phyloP scores from a whole-genome alignment of 2,888 invertebrate genomes.

The Brenthis hecate region DNA sequence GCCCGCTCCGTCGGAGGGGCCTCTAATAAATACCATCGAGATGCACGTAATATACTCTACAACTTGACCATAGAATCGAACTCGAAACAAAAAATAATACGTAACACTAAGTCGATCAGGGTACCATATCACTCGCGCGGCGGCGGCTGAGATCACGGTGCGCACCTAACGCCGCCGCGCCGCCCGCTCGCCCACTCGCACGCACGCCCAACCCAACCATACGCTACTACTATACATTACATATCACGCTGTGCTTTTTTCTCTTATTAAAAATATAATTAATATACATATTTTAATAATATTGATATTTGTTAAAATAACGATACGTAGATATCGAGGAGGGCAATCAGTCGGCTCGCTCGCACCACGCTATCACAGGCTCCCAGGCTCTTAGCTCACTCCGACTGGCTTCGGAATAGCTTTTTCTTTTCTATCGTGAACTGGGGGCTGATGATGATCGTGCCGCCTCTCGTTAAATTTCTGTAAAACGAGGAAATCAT shows the following conservation, averaged over 20 bases:
- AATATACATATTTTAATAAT: conserved; percentile 76
- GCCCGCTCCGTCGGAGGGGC: conserved; percentile 66
- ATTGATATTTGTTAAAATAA: conserved; percentile 82
- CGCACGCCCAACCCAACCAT: conserved; percentile 23
- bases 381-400: conserved; percentile 54
- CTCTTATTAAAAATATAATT: conserved; percentile 81
- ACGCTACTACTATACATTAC: conserved; percentile 79
- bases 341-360: conserved; percentile 78
- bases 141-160: conserved; percentile 70
- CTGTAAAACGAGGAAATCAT: conserved; percentile 70
- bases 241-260: conserved; percentile 83
- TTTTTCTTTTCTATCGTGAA: conserved; percentile 96
- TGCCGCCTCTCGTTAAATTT: conserved; percentile 92
- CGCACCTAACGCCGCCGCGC: conserved; percentile 60
- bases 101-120: conserved; percentile 76
- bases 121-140: conserved; percentile 76
- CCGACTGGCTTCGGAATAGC: conserved; percentile 89
- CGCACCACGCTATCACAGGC: conserved; percentile 60
- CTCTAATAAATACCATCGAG: conserved; percentile 78
- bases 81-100: conserved; percentile 76
- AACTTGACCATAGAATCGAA: conserved; percentile 79
- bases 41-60: conserved; percentile 76
- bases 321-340: conserved; percentile 80
- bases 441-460: conserved; percentile 93
- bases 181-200: conserved; percentile 53